Conservation (phyloP, 1,140 invertebrate species). For the Drosophila cardini region DNA sequence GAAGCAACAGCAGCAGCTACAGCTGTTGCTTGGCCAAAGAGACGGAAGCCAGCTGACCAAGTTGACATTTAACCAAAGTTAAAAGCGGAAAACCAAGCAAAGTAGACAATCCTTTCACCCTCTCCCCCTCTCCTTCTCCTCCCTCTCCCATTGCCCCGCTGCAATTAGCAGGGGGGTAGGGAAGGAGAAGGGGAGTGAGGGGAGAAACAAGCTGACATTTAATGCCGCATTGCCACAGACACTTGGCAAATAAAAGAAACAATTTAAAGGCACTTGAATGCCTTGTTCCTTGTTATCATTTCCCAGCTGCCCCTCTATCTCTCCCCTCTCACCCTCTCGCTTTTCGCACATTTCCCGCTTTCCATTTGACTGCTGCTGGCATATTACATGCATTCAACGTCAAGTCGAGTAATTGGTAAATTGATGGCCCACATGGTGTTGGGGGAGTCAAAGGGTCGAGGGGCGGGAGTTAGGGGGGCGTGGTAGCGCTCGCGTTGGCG, state of each 20-base stretch:
- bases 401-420: constrained; percentile 68
- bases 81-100: constrained; percentile 60
- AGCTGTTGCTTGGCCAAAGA: constrained; percentile 53
- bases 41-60: constrained; percentile 61
- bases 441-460: not conserved
- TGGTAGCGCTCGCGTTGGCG: constrained; percentile 38
- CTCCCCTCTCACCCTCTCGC: not conserved
- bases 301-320: not conserved
- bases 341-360: too few species aligned
- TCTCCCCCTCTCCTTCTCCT: not conserved
- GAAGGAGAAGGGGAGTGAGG: constrained; percentile 21
- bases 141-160: not conserved
- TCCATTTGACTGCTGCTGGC: not conserved
- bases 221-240: constrained; percentile 20
- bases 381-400: constrained; percentile 47
- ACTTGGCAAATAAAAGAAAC: constrained; percentile 39
- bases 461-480: not conserved
- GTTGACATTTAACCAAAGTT: constrained; percentile 69
- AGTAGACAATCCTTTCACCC: constrained; percentile 17
- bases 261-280: constrained; percentile 33
- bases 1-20: constrained; percentile 50
- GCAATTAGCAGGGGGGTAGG: constrained; percentile 1
- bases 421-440: constrained; percentile 58
- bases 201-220: constrained; percentile 43
- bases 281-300: constrained; percentile 17